Percentiles rank a stretch among this genome's conserved stretches.
These are phyloP conservation scores for Pipistrellus kuhlii DNA, from an alignment of 2,797 vertebrate genomes.

Conservation along the genomic window DNA sequence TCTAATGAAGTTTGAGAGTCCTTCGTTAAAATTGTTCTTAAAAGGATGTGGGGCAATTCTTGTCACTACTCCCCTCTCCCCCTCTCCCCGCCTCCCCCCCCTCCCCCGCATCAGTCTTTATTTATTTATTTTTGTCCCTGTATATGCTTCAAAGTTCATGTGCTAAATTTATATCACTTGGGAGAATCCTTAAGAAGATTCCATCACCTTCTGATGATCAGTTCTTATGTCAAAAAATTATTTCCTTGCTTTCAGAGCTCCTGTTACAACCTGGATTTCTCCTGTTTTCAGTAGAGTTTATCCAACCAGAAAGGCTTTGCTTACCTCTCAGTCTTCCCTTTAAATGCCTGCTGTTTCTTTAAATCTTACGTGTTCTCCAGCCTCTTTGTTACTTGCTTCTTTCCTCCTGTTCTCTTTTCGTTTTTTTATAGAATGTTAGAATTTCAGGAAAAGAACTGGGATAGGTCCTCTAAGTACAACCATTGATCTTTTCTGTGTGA, in stretches of 20 bases:
- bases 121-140: background rate
- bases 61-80: background rate
- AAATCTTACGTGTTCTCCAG: background rate
- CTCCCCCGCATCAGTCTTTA: background rate
- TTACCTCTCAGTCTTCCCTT: background rate
- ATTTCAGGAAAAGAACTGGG: background rate
- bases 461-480: slow-evolving; percentile 15
- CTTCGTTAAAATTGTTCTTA: slow-evolving; percentile 24
- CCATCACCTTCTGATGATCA: background rate
- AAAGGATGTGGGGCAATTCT: background rate
- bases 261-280: background rate
- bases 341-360: background rate
- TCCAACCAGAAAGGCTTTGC: background rate
- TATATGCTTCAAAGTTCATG: background rate
- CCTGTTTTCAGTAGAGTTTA: slow-evolving; percentile 10
- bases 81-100: background rate
- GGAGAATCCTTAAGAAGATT: slow-evolving; percentile 22
- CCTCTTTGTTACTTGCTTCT: background rate
- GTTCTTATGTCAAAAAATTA: slow-evolving; percentile 38
- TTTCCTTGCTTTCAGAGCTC: background rate
- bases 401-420: background rate
- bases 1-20: background rate
- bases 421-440: background rate
- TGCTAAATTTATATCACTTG: background rate
- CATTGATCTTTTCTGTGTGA: background rate